These are phyloP conservation scores for Drosophila barbarae DNA, from an alignment of 2,888 invertebrate species.

Conservation along the genomic window DNA sequence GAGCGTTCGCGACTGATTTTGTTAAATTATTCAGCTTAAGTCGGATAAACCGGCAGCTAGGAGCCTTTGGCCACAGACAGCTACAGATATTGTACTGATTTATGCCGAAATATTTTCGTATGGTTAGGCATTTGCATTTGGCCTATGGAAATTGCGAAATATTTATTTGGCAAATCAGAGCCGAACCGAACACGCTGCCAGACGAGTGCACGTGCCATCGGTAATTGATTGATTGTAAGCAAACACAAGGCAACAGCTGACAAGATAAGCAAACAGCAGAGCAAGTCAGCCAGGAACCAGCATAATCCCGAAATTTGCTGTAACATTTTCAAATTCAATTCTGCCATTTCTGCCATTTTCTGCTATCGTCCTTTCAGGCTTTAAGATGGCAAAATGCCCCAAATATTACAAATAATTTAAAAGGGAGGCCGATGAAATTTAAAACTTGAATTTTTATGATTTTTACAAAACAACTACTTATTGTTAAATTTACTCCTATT, in stretches of 20 bases:
- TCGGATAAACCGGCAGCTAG: constrained; percentile 22
- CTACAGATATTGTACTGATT: constrained; percentile 14
- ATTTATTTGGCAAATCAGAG: constrained; percentile 41
- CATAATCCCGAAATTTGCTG: constrained; percentile 17
- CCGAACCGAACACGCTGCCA: constrained; percentile 22
- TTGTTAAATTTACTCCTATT: too few relatives aligned
- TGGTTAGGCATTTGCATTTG: constrained; percentile 30
- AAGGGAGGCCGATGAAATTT: neutral
- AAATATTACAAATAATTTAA: neutral
- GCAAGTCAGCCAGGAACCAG: constrained; percentile 6
- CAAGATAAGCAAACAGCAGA: constrained; percentile 35
- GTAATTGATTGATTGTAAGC: constrained; percentile 54
- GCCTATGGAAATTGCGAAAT: constrained; percentile 37
- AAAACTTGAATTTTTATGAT: too few relatives aligned
- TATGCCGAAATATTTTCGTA: constrained; percentile 24
- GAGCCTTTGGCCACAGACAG: constrained; percentile 10
- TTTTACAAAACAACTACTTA: neutral
- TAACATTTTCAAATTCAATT: constrained; percentile 30
- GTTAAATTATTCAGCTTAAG: constrained; percentile 43
- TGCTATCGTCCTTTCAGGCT: neutral
- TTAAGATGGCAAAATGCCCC: neutral
- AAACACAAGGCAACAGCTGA: constrained; percentile 52
- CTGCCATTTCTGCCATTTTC: neutral
- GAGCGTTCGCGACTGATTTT: constrained; percentile 6
- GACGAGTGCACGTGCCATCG: constrained; percentile 41